These are phyloP conservation scores for Eriosoma lanigerum DNA, from an alignment of 1,140 invertebrate species.

Conservation along the genomic window DNA sequence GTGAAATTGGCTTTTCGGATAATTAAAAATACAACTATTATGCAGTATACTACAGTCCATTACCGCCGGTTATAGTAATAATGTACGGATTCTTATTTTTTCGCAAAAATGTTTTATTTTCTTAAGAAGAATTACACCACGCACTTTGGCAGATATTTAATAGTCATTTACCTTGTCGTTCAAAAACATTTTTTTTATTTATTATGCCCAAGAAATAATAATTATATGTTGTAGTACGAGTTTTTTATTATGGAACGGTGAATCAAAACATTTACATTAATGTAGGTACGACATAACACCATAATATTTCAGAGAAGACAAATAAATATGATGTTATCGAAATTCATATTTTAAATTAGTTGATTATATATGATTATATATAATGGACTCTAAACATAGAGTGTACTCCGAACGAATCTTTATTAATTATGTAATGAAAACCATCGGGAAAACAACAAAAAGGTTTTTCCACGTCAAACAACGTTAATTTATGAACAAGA, in stretches of 20 bases:
- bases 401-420: not conserved
- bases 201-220: too few species aligned
- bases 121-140: not conserved
- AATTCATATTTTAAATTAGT: too few species aligned
- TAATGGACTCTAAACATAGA: too few species aligned
- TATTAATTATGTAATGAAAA: not conserved
- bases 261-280: too few species aligned
- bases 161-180: not conserved
- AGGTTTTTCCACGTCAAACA: not conserved
- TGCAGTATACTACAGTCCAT: not conserved
- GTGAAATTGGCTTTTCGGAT: not conserved
- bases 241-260: too few species aligned
- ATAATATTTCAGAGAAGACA: too few species aligned
- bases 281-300: too few species aligned
- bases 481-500: conserved; percentile 22
- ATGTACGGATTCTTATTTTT: not conserved
- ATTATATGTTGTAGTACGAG: too few species aligned
- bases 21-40: conserved; percentile 1
- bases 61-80: not conserved
- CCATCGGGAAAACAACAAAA: not conserved
- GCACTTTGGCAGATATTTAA: not conserved
- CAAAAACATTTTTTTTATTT: not conserved
- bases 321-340: too few species aligned
- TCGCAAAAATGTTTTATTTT: not conserved
- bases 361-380: too few species aligned